Conservation (phyloP, 2,797 vertebrate genomes). For the Hyperoplus immaculatus region DNA sequence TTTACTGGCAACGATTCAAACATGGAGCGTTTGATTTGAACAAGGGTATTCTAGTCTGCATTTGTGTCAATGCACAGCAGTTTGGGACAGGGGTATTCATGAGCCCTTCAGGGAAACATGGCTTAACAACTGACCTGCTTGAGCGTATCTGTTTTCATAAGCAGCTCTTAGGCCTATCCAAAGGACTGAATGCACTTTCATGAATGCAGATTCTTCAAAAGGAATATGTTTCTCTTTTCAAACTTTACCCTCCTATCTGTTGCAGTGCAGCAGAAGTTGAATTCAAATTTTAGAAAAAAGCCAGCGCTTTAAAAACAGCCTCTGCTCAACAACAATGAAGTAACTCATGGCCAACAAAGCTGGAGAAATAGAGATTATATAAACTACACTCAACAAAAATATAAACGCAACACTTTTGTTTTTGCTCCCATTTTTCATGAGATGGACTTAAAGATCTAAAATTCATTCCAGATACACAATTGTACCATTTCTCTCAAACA, state of each 20-base stretch:
- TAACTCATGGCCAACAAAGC: slow-evolving; percentile 60
- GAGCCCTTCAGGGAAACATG: slow-evolving; percentile 1
- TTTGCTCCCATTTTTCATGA: no score
- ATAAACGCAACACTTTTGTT: no score
- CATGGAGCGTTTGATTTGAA: slow-evolving; percentile 21
- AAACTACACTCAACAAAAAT: no score
- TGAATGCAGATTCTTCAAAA: slow-evolving; percentile 42
- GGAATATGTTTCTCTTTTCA: slow-evolving; percentile 15
- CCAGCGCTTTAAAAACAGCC: slow-evolving; percentile 41
- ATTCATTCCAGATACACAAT: no score
- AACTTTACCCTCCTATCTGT: slow-evolving; percentile 10
- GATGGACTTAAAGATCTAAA: no score
- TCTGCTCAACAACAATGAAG: slow-evolving; percentile 57
- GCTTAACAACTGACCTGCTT: slow-evolving; percentile 6
- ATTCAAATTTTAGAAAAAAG: slow-evolving; percentile 31
- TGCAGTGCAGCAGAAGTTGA: slow-evolving; percentile 32
- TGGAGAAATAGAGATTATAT: slow-evolving; percentile 68
- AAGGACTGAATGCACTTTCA: slow-evolving; percentile 32
- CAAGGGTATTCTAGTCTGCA: slow-evolving; percentile 32
- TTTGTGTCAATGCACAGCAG: slow-evolving; percentile 42
- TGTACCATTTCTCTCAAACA: no score
- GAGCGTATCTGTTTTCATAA: slow-evolving; percentile 24
- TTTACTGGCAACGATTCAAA: slow-evolving; percentile 51
- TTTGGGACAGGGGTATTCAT: slow-evolving; percentile 15
- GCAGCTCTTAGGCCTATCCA: slow-evolving; percentile 35